Conservation (phyloP, 2,888 invertebrate genomes). For the Luffia ferchaultella region DNA sequence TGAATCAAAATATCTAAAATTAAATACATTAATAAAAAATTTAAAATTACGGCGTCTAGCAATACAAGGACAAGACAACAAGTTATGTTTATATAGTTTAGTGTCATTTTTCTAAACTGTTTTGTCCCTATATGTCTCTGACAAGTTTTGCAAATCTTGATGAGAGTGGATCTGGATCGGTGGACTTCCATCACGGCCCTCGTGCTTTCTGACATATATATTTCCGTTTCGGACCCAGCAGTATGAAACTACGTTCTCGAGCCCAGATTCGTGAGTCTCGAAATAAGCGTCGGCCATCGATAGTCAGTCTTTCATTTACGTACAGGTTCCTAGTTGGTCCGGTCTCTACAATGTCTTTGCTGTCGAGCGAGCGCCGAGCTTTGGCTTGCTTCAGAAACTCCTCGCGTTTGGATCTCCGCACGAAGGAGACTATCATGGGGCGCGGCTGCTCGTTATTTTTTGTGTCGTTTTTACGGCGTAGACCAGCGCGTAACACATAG, state of each 20-base stretch:
- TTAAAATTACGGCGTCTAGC: too few relatives aligned
- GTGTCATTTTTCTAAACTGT: too few relatives aligned
- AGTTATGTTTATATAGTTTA: too few relatives aligned
- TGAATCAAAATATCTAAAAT: too few relatives aligned
- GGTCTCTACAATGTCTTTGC: neutral
- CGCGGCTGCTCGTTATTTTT: slow-evolving; percentile 6
- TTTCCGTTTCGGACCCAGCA: too few relatives aligned
- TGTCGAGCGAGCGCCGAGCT: slow-evolving; percentile 3
- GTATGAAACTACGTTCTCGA: too few relatives aligned
- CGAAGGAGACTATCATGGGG: slow-evolving; percentile 15
- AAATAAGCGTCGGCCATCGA: slow-evolving; percentile 5
- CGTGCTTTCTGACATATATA: slow-evolving; percentile 3
- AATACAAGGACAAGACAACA: too few relatives aligned
- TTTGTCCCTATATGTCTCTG: too few relatives aligned
- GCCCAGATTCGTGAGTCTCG: too few relatives aligned
- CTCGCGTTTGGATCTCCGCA: slow-evolving; percentile 14
- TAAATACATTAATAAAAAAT: too few relatives aligned
- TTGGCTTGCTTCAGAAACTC: slow-evolving; percentile 16
- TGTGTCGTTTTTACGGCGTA: slow-evolving; percentile 1
- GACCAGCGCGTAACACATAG: slow-evolving; percentile 11
- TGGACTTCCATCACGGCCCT: neutral
- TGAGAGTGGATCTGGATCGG: slow-evolving; percentile 2
- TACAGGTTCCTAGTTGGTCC: neutral
- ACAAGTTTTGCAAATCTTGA: slow-evolving; percentile 6
- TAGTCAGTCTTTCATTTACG: slow-evolving; percentile 7